Evolutionary conservation across 2,113 vertebrate species (phyloP).

Genomic region (Nyctereutes procyonoides): DNA sequence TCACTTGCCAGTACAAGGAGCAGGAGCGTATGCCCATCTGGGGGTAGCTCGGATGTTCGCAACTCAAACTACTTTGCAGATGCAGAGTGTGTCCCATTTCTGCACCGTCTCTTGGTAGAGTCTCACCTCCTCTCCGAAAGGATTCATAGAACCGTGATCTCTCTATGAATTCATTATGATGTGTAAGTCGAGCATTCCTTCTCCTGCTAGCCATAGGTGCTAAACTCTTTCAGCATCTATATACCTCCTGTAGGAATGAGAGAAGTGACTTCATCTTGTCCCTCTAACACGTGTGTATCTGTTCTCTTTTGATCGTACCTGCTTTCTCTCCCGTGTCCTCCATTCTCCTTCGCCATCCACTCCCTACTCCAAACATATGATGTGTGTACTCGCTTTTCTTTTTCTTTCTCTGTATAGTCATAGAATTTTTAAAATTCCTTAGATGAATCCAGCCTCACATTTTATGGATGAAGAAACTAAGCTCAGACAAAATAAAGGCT

Average conservation of each 20-base stretch:
- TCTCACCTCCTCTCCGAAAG: background rate
- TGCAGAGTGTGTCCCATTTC: background rate
- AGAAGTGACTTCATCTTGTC: background rate
- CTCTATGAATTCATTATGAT: background rate
- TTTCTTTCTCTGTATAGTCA: constrained; percentile 7
- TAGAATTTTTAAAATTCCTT: constrained; percentile 59
- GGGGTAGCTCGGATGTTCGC: rapidly evolving
- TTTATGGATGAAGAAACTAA: constrained; percentile 66
- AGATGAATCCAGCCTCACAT: constrained; percentile 54
- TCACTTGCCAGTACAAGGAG: background rate
- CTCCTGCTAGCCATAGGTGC: background rate
- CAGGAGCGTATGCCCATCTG: rapidly evolving
- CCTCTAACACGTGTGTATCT: background rate
- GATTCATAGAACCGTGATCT: background rate
- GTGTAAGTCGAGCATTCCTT: background rate
- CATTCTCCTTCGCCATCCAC: background rate
- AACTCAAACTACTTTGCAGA: background rate
- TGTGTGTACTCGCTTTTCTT: background rate
- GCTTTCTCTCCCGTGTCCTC: background rate
- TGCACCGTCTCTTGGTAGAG: background rate
- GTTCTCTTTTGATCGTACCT: background rate
- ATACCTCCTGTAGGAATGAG: background rate
- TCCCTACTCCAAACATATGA: background rate
- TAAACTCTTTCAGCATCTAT: background rate
- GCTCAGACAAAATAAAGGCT: constrained; percentile 68